Base-by-base conservation (phyloP, 2,113 vertebrate species). In the Elgaria multicarinata region DNA sequence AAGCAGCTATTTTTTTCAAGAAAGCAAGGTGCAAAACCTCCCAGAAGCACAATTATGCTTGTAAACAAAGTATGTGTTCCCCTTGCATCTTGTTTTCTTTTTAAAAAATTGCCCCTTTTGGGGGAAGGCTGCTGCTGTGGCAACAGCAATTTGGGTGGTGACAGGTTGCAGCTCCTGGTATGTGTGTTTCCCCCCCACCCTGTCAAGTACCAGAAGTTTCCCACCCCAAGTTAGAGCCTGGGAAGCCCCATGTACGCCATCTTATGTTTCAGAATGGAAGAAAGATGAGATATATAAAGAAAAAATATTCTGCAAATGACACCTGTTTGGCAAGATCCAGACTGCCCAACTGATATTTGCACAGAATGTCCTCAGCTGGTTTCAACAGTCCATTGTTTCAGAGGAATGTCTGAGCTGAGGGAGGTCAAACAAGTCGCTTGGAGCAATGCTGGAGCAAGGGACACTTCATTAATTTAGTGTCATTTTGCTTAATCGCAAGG, bases 391-490 rank as follows among this genome's bases (percentile, higher is more conserved):
- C 72, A 86, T 64, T 76, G 36, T 75, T 76, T 86, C 53, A 3
- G 2, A 58, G 72, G 36, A 86, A 86, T 75, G n/a, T 31, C 20
- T 74, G n/a, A 14, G 2, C 26, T 58, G 14, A 71, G 44, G 24
- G 64, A 71, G 67, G 66, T 79, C 36, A 39, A 58, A 46, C 46
- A 58, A 36, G 12, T 28, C 7, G 39, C 22, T 46, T 46, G 13
- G 26, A 83, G 82, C 62, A 85, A 4, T 12, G 26, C 13, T 86
- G 24, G 71, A 13, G 33, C 66, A 72, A 88, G 87, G 58, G 31
- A 81, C 46, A 72, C 66, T 55, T 69, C 64, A 88, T 88, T 88
- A 82, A 80, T 18, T 58, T 71, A 58, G 36, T 55, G 76, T 42
- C 77, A 55, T 82, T 74, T n/a, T 44, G 36, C 31, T 74, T 58